Evolutionary conservation across 2,113 vertebrate genomes (phyloP).

Genomic region (Pelusios castaneus): DNA sequence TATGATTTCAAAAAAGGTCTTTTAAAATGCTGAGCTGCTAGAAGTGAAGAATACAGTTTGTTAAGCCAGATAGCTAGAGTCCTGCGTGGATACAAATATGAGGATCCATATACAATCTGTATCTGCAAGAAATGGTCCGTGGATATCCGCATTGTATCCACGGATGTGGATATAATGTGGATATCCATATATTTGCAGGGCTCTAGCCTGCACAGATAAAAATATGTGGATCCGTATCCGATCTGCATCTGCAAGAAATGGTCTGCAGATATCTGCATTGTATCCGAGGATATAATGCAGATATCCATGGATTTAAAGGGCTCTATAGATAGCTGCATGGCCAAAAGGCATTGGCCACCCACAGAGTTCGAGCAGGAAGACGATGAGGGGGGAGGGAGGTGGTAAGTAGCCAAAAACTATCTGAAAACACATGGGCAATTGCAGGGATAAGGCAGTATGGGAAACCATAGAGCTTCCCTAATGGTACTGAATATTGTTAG

Average conservation of each 20-base stretch:
- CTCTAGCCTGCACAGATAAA: no score
- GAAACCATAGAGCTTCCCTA: neutral
- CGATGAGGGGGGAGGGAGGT: accelerated
- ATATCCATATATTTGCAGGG: no score
- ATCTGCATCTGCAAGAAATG: no score
- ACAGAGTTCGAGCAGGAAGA: accelerated
- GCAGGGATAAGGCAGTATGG: neutral
- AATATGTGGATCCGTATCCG: no score
- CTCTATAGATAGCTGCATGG: neutral
- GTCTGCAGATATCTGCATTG: no score
- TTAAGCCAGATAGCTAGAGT: neutral
- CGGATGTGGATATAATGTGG: no score
- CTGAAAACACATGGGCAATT: neutral
- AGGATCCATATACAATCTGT: no score
- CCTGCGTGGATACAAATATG: no score
- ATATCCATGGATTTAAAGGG: no score
- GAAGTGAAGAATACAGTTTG: neutral
- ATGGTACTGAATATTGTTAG: neutral
- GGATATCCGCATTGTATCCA: no score
- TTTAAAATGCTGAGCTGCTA: constrained; percentile 2
- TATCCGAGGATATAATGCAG: no score
- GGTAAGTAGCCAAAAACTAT: neutral
- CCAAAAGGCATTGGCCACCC: accelerated
- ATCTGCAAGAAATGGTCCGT: no score
- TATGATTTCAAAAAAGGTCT: neutral